Conservation (phyloP, 2,113 vertebrate species). For the Vulpes lagopus region DNA sequence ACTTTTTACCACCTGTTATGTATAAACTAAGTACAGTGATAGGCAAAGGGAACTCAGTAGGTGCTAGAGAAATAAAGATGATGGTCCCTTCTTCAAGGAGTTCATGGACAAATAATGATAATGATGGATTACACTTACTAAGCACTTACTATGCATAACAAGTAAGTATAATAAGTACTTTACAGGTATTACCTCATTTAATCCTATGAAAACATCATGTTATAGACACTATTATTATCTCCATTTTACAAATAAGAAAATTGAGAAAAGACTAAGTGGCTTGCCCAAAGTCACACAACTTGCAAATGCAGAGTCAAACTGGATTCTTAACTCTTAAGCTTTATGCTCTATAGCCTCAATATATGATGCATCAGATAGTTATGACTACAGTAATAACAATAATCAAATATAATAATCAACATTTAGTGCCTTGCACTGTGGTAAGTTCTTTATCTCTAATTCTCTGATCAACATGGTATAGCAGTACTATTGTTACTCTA, state of each 20-base stretch:
- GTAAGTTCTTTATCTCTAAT: conserved; percentile 34
- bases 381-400: neutral
- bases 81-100: neutral
- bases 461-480: neutral
- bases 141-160: neutral
- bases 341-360: conserved; percentile 12
- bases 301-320: conserved; percentile 6
- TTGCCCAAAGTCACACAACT: conserved; percentile 26
- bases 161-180: neutral
- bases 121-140: neutral
- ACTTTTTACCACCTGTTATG: neutral
- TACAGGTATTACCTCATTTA: conserved; percentile 47
- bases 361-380: conserved; percentile 37
- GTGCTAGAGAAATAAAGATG: conserved; percentile 18
- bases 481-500: neutral
- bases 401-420: neutral
- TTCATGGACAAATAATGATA: conserved; percentile 28
- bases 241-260: conserved; percentile 39
- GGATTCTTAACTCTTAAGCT: conserved; percentile 11
- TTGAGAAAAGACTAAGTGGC: conserved; percentile 1
- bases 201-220: conserved; percentile 33
- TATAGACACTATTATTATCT: neutral
- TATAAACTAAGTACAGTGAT: neutral
- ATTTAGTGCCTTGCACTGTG: neutral
- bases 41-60: neutral